Conservation (phyloP, 2,888 invertebrate species). For the Ypsolopha sequella region DNA sequence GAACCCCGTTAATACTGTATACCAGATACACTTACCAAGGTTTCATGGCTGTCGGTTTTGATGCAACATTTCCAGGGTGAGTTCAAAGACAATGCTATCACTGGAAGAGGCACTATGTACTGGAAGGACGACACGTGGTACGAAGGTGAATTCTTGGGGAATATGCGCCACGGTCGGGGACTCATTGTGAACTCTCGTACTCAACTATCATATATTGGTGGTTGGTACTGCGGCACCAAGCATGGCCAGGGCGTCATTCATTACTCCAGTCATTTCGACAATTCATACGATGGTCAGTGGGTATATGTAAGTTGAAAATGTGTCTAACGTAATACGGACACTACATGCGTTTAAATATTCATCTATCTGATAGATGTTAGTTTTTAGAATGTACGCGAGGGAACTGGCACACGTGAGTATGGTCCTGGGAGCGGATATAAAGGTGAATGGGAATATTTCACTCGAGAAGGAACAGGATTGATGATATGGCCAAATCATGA, state of each 20-base stretch:
- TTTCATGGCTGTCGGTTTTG: no score
- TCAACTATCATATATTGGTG: conserved; percentile 47
- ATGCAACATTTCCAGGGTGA: conserved; percentile 49
- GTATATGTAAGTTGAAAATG: conserved; percentile 28
- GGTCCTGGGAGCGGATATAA: conserved; percentile 53
- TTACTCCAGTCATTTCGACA: conserved; percentile 34
- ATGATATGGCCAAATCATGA: conserved; percentile 74
- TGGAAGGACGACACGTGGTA: conserved; percentile 72
- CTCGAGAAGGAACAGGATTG: conserved; percentile 67
- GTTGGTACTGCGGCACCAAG: conserved; percentile 62
- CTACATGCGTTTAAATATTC: neutral
- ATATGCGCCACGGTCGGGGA: conserved; percentile 68
- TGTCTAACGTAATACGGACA: no score
- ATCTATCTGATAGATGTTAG: neutral
- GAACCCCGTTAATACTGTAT: no score
- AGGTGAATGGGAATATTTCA: conserved; percentile 65
- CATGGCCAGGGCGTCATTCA: conserved; percentile 47
- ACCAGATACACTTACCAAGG: no score
- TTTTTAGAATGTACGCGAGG: conserved; percentile 49
- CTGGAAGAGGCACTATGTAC: conserved; percentile 63
- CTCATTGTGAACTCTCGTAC: conserved; percentile 49
- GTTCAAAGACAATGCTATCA: conserved; percentile 66
- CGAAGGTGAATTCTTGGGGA: conserved; percentile 67
- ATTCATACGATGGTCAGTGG: conserved; percentile 56
- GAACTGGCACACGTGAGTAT: conserved; percentile 53